Evolutionary conservation across 2,888 invertebrate genomes (phyloP), one percentile per base, ranked within the genome.

Genomic region (Coenonympha glycerion): DNA sequence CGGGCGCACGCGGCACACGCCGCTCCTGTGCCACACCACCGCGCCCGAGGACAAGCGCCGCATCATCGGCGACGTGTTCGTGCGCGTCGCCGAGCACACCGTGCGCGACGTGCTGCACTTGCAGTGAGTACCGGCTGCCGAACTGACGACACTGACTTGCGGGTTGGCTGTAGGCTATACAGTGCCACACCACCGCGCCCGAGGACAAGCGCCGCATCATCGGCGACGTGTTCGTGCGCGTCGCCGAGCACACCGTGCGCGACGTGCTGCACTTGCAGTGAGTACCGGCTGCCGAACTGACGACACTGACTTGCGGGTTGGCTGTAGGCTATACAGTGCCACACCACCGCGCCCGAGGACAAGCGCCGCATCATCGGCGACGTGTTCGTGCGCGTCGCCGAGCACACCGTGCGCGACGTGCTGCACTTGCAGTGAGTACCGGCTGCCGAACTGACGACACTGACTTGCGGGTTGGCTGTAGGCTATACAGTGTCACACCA

Each of bases 41-140:
- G 92, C 95, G 79, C 99, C 99, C 0, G 99, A 99, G 85, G 97
- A 98, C 77, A 99, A 99, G 75, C 91, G 99, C 56, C 96, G 96
- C 88, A 98, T 99, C 69, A 99, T 99, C 71, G 99, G 99, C 13
- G 99, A 99, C 84, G 96, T 98, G 47, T 99, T 99, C 88, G 97
- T 99, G 57, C 92, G 93, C 85, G 92, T 97, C 65, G 95, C 97
- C 24, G 94, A 96, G 84, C 95, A 97, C 73, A 92, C 96, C 56
- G 92, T 98, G 68, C 89, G 91, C 36, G 95, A 96, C 71, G 57
- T 65, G 71, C 58, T 65, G 70, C 94, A 96, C 69, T 84, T 98
- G 57, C 95, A 79, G 87, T 87, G 1, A 68, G 82, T 80, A 57
- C n/a, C 2, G 2, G 11, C 0, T 2, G 0, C 6, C 93, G 63